These are phyloP conservation scores for Paracentrotus lividus DNA, from an alignment of 53 echinoderm and acorn worm species.

Conservation along the genomic window DNA sequence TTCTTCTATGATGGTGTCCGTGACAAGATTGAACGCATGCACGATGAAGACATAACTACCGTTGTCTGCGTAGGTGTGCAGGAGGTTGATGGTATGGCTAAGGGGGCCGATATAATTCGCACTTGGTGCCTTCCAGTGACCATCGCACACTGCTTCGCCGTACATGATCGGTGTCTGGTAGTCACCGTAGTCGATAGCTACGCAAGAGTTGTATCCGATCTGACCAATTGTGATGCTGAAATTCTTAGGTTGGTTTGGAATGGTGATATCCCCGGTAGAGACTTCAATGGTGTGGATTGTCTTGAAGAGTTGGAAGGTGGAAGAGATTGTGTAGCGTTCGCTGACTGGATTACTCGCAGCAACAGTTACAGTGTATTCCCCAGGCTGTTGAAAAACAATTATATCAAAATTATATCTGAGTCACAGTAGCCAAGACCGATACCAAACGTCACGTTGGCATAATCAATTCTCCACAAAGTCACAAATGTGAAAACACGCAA, in stretches of 20 bases:
- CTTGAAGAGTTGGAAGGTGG: constrained; percentile 30
- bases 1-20: constrained; percentile 38
- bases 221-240: constrained; percentile 69
- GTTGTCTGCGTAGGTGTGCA: constrained; percentile 68
- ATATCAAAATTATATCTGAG: not conserved
- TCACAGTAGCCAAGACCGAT: too few relatives aligned
- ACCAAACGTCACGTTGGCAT: too few relatives aligned
- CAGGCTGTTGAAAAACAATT: constrained; percentile 3
- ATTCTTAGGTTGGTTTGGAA: constrained; percentile 47
- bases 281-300: constrained; percentile 25
- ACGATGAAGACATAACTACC: constrained; percentile 72
- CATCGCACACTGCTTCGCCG: constrained; percentile 68
- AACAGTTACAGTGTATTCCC: not conserved
- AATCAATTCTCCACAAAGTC: too few relatives aligned
- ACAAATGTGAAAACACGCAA: too few relatives aligned
- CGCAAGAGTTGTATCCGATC: constrained; percentile 77
- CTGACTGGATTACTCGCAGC: constrained; percentile 48
- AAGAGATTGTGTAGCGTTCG: constrained; percentile 35
- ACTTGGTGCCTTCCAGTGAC: constrained; percentile 53
- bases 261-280: constrained; percentile 34
- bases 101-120: constrained; percentile 51
- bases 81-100: constrained; percentile 21
- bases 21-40: constrained; percentile 81
- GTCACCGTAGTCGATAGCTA: constrained; percentile 84
- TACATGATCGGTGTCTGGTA: constrained; percentile 47